phyloP scores from a whole-genome alignment of 2,113 vertebrate species.

The Galemys pyrenaicus region DNA sequence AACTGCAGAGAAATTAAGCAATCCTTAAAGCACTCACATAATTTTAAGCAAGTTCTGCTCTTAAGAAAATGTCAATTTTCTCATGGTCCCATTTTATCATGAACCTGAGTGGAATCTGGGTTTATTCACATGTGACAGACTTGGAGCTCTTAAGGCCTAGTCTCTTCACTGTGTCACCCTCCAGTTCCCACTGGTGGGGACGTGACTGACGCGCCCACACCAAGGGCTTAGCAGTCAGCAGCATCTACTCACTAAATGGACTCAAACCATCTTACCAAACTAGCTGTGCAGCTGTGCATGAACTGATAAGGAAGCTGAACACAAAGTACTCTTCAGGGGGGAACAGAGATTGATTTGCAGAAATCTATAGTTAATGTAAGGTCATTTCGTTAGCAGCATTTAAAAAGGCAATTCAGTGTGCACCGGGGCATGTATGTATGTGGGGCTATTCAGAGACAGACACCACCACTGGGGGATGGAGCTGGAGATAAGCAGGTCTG shows the following conservation, averaged over 20 bases:
- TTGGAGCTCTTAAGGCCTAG: background rate
- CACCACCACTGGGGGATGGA: rapidly evolving
- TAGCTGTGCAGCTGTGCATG: background rate
- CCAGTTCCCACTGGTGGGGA: background rate
- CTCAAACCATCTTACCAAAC: background rate
- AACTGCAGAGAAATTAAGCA: background rate
- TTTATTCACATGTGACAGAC: background rate
- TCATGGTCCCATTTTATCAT: background rate
- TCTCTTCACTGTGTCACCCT: background rate
- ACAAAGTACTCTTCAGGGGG: background rate
- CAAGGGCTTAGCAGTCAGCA: background rate
- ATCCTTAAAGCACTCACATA: background rate
- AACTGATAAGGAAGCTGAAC: background rate
- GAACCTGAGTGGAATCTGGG: background rate
- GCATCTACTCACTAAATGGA: background rate
- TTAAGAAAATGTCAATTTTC: background rate
- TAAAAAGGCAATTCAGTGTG: background rate
- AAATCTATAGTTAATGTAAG: background rate
- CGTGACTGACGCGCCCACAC: rapidly evolving
- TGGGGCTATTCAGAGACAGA: background rate
- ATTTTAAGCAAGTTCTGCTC: background rate
- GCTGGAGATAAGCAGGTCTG: background rate
- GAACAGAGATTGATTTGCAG: background rate
- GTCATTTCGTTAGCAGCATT: background rate
- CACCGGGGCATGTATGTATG: background rate